A percentile compares a stretch with the other conserved stretches of the same genome.
Evolutionary conservation across 1,140 invertebrate species (phyloP).

Genomic region (Frieseomelitta varia): DNA sequence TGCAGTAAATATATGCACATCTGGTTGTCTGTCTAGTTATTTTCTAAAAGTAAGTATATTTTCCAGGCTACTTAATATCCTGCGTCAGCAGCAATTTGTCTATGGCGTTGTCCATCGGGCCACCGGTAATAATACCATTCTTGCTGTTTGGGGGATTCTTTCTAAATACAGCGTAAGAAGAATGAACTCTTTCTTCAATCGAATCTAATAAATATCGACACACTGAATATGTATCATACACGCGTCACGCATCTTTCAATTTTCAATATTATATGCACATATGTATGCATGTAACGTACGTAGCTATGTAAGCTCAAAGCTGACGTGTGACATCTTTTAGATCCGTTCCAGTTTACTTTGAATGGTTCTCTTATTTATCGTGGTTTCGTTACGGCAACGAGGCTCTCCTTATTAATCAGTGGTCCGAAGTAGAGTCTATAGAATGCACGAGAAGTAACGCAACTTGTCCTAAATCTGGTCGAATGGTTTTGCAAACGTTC

Average conservation of each 20-base stretch:
- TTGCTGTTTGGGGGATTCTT: constrained; percentile 98
- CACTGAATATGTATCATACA: no score
- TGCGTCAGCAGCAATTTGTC: constrained; percentile 90
- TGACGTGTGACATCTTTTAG: constrained; percentile 74
- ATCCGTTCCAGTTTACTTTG: constrained; percentile 93
- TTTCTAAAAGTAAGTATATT: background rate
- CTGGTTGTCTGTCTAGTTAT: background rate
- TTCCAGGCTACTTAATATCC: constrained; percentile 94
- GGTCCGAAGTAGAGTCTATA: constrained; percentile 89
- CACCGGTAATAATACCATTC: constrained; percentile 95
- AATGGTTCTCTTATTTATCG: constrained; percentile 95
- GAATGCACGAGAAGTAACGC: constrained; percentile 87
- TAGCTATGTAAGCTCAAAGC: no score
- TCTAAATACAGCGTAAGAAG: constrained; percentile 90
- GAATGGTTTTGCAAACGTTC: constrained; percentile 89
- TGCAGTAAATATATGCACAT: no score
- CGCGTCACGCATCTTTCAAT: no score
- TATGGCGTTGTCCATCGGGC: constrained; percentile 93
- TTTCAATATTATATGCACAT: background rate
- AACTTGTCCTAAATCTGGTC: constrained; percentile 89
- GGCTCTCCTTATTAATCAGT: constrained; percentile 96
- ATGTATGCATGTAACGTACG: background rate
- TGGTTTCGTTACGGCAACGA: constrained; percentile 98
- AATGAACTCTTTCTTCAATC: background rate
- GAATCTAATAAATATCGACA: background rate